Base-by-base conservation (phyloP, 2,888 invertebrate species). In the Tetragnatha montana region DNA sequence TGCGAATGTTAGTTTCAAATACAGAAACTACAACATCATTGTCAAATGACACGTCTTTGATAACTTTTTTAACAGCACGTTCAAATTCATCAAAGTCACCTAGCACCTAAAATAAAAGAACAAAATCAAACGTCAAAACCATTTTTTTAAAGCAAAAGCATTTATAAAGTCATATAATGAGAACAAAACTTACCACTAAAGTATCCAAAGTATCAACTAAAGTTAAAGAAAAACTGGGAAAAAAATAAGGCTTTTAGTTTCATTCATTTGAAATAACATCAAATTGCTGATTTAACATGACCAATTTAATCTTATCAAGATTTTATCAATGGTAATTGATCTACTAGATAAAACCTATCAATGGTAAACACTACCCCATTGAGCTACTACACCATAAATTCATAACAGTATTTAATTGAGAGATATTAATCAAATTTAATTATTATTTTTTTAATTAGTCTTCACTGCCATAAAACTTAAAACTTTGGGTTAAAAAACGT, bases 1-100 rank as follows among this genome's bases (percentile, higher is more conserved):
- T 96, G 92, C 99, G 95, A 92, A 99, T 99, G 93, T 99, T 99
- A 10, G 98, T 98, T 94, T 99, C 99, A 94, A 99, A 99, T 6
- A 99, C 98, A 0, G 99, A 99, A 10, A 99, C 99, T 84, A 98
- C 96, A 91, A 99, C 96, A 94, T 99, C 98, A 92, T 95, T 96
- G 93, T 99, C 98, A 94, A 99, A 99, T 85, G 95, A 95, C 8
- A 99, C 97, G 93, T 98, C 96, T 89, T 95, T 95, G 91, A 98
- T 96, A 73, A 99, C 96, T 91, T 97, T 94, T 93, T 96, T 96
- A 6, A 98, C 96, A 47, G 98, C 98, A 92, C 95, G 95, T 93
- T 98, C 99, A 94, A 99, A 99, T 94, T 99, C 98, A 81, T 96
- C 96, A 93, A 98, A 95, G 93, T 98, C 98, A 6, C 98, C 98